Evolutionary conservation across 92 coral and sea anemone genomes (phyloP), one percentile per base, ranked within the genome.

Genomic region (Parazoanthus darwini): DNA sequence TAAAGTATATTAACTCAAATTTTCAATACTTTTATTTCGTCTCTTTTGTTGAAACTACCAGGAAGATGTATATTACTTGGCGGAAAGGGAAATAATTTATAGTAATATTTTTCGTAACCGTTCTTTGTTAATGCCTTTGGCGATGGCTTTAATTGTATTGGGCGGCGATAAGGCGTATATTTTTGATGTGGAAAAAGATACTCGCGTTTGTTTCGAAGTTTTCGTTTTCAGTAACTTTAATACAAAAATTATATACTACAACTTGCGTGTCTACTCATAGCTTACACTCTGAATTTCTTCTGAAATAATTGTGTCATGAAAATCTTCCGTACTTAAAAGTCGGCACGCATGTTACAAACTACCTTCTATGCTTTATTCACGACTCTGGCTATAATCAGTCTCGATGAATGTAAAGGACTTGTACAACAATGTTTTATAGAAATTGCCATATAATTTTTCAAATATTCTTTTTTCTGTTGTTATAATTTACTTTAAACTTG

Each of bases 101-200:
- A 29, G 33, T n/a, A 39, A n/a, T 54, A 76, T 76, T 36, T 58
- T 25, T 74, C 79, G 11, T 8, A 36, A 37, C 50, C 23, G 26
- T 22, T 37, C 13, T 36, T 39, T 1, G n/a, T 6, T 37, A 22
- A 4, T 76, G 80, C 80, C 80, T 18, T 76, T 38, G 80, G 80
- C 80, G 51, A 76, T 76, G 29, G 51, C 25, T 36, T 3, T 35
- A 38, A 20, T 14, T 74, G 79, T 14, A 18, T 18, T 76, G 46
- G 79, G 79, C 46, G 46, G 54, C 51, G 48, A 76, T 11, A n/a
- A 76, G 54, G 54, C 46, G 46, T 37, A 38, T 63, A 9, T 74
- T 76, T 20, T 39, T 6, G 80, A 76, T 76, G 51, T 76, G n/a
- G 6, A 76, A 76, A 48, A 76, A 39, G 48, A 76, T 37, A 76